Conservation (phyloP, 2,888 invertebrate genomes). For the Mesorhabditis spiculigera region DNA sequence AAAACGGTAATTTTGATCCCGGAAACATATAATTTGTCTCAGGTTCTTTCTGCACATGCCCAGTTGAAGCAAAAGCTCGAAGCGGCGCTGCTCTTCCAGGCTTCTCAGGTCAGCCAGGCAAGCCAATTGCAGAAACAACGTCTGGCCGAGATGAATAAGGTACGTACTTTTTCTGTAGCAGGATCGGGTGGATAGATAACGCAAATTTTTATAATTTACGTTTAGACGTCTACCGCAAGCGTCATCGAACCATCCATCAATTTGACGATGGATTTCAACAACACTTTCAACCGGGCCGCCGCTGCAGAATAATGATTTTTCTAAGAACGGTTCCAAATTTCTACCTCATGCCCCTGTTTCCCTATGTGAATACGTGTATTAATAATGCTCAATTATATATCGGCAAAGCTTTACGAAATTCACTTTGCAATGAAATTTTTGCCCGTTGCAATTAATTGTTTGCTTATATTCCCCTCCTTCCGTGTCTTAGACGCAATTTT, state of each 20-base stretch:
- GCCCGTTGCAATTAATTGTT: no score
- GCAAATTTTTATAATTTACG: background rate
- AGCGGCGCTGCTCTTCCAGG: constrained; percentile 69
- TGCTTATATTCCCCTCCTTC: no score
- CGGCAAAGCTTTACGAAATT: no score
- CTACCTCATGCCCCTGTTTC: no score
- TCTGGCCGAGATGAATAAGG: constrained; percentile 22
- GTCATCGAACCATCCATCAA: constrained; percentile 49
- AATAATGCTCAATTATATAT: no score
- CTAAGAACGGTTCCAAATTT: no score
- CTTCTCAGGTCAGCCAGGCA: constrained; percentile 22
- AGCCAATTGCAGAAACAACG: constrained; percentile 19
- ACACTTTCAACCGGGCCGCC: constrained; percentile 28
- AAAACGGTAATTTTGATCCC: constrained; percentile 23
- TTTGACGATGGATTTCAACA: constrained; percentile 45
- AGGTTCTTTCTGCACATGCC: constrained; percentile 76
- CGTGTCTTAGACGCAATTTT: no score
- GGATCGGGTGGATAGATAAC: constrained; percentile 10
- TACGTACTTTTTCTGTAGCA: constrained; percentile 11
- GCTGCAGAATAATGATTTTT: background rate
- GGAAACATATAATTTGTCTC: background rate
- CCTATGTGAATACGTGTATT: no score
- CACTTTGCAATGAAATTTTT: no score
- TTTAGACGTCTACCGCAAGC: constrained; percentile 16
- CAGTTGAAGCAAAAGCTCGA: constrained; percentile 80